Evolutionary conservation across 2,888 invertebrate species (phyloP).

Genomic region (Pterobdella sp.): DNA sequence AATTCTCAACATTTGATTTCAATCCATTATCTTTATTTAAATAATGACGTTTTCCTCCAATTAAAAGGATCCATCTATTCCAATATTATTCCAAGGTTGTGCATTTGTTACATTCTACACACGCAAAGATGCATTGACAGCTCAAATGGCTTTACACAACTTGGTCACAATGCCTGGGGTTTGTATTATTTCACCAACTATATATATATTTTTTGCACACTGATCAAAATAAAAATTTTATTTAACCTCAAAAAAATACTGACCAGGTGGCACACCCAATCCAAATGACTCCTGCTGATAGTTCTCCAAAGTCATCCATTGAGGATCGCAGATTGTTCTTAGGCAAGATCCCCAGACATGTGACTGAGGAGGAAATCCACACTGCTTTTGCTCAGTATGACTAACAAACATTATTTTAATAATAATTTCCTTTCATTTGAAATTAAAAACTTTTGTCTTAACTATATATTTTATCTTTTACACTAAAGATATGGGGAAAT

Average conservation of each 20-base stretch:
- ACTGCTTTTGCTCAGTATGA: conserved; percentile 12
- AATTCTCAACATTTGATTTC: too few relatives aligned
- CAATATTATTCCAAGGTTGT: conserved; percentile 25
- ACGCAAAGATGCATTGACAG: conserved; percentile 31
- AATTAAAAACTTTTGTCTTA: too few relatives aligned
- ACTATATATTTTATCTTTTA: neutral
- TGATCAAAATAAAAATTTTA: neutral
- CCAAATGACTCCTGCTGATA: conserved; percentile 33
- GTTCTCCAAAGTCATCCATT: conserved; percentile 25
- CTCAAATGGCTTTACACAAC: conserved; percentile 32
- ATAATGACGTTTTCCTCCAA: neutral
- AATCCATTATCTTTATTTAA: neutral
- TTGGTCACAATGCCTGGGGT: conserved; percentile 32
- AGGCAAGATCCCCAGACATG: conserved; percentile 14
- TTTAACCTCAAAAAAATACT: neutral
- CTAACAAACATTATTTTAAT: too few relatives aligned
- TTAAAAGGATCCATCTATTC: neutral
- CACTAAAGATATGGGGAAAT: conserved; percentile 18
- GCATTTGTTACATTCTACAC: conserved; percentile 31
- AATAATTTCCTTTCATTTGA: neutral
- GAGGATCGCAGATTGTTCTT: conserved; percentile 24
- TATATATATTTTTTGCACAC: neutral
- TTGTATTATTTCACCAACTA: neutral
- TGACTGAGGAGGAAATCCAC: conserved; percentile 23
- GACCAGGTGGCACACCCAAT: conserved; percentile 27